Base-by-base conservation (phyloP, 1,140 invertebrate species). In the Papilio glaucus region DNA sequence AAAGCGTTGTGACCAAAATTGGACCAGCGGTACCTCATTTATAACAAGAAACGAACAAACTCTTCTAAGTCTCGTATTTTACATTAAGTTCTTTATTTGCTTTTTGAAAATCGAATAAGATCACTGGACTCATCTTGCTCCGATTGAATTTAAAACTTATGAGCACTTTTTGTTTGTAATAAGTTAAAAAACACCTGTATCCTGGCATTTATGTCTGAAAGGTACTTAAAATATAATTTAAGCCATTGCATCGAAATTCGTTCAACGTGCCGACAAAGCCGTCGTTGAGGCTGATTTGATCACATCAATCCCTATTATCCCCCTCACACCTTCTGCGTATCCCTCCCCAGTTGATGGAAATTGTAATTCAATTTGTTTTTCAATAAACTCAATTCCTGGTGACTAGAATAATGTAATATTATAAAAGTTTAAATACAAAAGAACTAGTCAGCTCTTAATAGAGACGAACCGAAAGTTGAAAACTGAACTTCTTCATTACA, bases 241-340 rank as follows among this genome's bases (percentile, higher is more conserved):
- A 53, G 8, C 18, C 8, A 24, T 53, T 53, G 49, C 1, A 24
- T 12, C 24, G 49, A 24, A 53, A 53, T 53, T 53, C 18, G 49
- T 9, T 53, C 49, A 24, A 24, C 49, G 49, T 21, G 9, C 49
- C 49, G 49, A 53, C 49, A 53, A 53, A 53, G 49, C 49, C 21
- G 49, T 24, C 21, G 18, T 24, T 53, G 49, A 6, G 15, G 6
- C 49, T 24, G 49, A 53, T 53, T 53, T 18, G 18, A 53, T 53
- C 49, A 53, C 18, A 53, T 53, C 49, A 9, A 53, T 53, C 49
- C 49, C 49, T 24, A 53, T 53, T 53, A 53, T 53, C 49, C 49
- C 45, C 49, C 21, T 53, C 49, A 9, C 49, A 24, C 21, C 49
- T 53, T 53, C 18, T 24, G 21, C 49, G 49, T 53, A 53, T 53